These are phyloP conservation scores for Poecilus cupreus DNA, from an alignment of 2,888 invertebrate genomes.

Conservation along the genomic window DNA sequence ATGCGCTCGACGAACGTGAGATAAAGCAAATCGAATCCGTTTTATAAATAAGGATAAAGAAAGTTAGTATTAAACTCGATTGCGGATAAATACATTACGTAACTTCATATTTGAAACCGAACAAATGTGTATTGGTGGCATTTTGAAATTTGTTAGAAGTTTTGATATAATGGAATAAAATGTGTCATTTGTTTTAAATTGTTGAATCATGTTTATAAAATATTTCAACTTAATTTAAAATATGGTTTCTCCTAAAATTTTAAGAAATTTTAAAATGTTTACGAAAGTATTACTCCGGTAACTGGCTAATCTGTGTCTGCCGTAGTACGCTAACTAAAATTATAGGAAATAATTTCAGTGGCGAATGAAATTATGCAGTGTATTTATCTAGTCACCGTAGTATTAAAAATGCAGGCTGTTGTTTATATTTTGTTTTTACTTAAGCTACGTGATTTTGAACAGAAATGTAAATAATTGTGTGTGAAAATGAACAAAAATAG, in stretches of 20 bases:
- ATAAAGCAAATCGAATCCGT: conserved; percentile 85
- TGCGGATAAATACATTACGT: neutral
- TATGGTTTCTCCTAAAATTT: neutral
- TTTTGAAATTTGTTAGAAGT: neutral
- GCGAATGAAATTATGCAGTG: neutral
- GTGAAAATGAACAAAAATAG: conserved; percentile 45
- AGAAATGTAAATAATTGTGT: conserved; percentile 36
- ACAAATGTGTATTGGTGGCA: no score
- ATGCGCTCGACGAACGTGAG: conserved; percentile 75
- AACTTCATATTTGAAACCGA: neutral
- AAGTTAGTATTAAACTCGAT: conserved; percentile 14
- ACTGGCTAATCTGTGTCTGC: neutral
- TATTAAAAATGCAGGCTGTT: conserved; percentile 43
- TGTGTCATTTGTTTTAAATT: no score
- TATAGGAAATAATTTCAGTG: neutral
- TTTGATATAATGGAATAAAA: neutral
- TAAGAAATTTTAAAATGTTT: neutral
- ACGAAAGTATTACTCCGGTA: neutral
- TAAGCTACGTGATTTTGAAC: conserved; percentile 29
- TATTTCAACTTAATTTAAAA: neutral
- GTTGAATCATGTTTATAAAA: no score
- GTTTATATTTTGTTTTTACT: conserved; percentile 27
- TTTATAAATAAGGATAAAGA: conserved; percentile 72
- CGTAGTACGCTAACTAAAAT: neutral
- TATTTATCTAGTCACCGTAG: conserved; percentile 23